Evolutionary conservation across 2,113 vertebrate genomes (phyloP), one percentile per base, ranked within the genome.

Genomic region (Megalops atlanticus): DNA sequence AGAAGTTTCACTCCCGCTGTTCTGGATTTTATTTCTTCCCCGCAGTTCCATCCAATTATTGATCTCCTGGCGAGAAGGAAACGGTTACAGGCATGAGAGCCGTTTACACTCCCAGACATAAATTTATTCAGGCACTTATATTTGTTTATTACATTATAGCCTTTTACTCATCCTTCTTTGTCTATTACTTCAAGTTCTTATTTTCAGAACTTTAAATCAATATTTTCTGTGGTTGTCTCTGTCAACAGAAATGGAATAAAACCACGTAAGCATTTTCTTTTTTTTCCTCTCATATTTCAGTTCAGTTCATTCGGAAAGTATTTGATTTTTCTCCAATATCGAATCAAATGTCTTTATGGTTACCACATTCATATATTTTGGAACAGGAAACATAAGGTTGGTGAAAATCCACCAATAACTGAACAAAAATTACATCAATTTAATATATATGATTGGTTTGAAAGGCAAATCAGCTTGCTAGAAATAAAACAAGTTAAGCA

Each of bases 1-100:
- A 45, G 73, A 75, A 74, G 73, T 31, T 74, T 75, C 39, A 14
- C 73, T 24, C 38, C 39, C 45, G n/a, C 73, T 75, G 73, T n/a
- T 24, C 39, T n/a, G 31, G 8, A 43, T 64, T 75, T 75, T 15
- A 75, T 40, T 75, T 75, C 39, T 43, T 10, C 24, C 11, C 40
- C 31, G 41, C 21, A 43, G 38, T 45, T 75, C n/a, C 21, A 14
- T 75, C 39, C 41, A 45, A 31, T 75, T 75, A 75, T 73, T 38
- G 71, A 73, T 75, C 73, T 75, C 18, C 40, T 14, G n/a, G n/a
- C 11, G 58, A 27, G 58, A 11, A 31, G 24, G 58, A 31, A 31
- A 31, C n/a, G 24, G 27, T 64, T n/a, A 64, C n/a, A 64, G n/a
- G 24, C 58, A 64, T 15, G 58, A 31, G 24, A 64, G 58, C 58